phyloP scores from a whole-genome alignment of 2,797 vertebrate genomes.

The Sitta carolinensis region DNA sequence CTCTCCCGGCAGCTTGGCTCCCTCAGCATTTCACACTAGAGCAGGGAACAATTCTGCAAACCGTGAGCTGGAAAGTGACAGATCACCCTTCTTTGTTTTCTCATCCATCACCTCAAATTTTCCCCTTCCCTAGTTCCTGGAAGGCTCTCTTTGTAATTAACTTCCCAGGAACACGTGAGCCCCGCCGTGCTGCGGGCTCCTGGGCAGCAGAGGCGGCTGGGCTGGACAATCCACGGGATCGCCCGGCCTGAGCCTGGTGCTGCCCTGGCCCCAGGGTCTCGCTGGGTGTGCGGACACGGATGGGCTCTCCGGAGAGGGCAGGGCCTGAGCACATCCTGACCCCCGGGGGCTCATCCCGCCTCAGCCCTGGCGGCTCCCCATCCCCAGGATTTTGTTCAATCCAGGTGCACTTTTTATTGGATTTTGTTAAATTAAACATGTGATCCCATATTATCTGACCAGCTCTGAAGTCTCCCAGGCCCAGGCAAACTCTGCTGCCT shows the following conservation, averaged over 20 bases:
- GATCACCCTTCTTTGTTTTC: not conserved
- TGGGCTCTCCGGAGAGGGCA: not conserved
- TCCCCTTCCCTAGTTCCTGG: not conserved
- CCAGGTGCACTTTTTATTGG: not conserved
- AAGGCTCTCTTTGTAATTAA: not conserved
- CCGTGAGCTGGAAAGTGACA: not conserved
- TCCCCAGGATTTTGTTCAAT: not conserved
- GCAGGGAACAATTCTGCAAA: not conserved
- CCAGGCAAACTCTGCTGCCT: constrained; percentile 25
- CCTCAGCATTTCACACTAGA: not conserved
- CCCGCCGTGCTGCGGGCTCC: fast-evolving
- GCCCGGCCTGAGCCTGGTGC: not conserved
- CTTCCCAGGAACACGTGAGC: not conserved
- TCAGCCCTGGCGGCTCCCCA: fast-evolving
- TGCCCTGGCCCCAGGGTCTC: fast-evolving
- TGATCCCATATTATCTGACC: not conserved
- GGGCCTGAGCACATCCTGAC: not conserved
- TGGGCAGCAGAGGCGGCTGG: not conserved
- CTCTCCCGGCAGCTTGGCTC: not conserved
- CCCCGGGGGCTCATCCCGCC: fast-evolving
- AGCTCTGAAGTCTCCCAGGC: constrained; percentile 31
- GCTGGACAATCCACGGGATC: fast-evolving
- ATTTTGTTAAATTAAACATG: constrained; percentile 12
- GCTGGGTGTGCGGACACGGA: fast-evolving
- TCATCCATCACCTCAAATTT: not conserved